Evolutionary conservation across 2,113 vertebrate genomes (phyloP).

Genomic region (Turdus rufiventris): DNA sequence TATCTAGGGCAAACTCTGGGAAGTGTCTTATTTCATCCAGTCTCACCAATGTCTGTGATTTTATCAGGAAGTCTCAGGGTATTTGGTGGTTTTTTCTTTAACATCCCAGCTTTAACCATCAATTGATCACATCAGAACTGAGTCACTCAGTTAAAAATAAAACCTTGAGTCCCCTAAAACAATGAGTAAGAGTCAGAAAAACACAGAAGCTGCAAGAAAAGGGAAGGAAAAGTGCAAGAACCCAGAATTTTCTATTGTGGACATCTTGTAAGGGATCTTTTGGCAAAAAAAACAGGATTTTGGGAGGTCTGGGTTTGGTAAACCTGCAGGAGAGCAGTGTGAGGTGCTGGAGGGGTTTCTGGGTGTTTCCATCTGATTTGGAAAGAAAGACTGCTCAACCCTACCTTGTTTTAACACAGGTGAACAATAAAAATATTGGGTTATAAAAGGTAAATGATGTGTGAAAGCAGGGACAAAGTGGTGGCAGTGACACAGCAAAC

Average conservation of each 20-base stretch:
- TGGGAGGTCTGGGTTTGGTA: not conserved
- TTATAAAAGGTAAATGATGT: not conserved
- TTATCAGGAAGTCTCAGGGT: slow-evolving; percentile 18
- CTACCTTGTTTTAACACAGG: not conserved
- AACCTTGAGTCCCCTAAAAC: not conserved
- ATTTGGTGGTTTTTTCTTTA: not conserved
- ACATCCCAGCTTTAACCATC: not conserved
- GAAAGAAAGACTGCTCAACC: not conserved
- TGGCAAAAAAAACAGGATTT: not conserved
- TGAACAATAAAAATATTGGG: not conserved
- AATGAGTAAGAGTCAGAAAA: not conserved
- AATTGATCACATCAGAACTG: not conserved
- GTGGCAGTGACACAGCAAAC: fast-evolving
- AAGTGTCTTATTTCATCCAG: slow-evolving; percentile 8
- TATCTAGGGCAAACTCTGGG: slow-evolving; percentile 18
- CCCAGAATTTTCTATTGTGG: not conserved
- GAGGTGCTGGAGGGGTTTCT: not conserved
- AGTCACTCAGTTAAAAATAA: slow-evolving; percentile 19
- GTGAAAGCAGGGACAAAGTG: not conserved
- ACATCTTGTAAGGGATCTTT: not conserved
- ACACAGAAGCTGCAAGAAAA: not conserved
- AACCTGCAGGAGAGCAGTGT: fast-evolving
- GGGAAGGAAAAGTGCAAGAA: not conserved
- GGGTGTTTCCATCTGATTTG: not conserved
- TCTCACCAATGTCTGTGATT: not conserved